Evolutionary conservation across 1,140 invertebrate genomes (phyloP).

Genomic region (Meloidogyne exigua): DNA sequence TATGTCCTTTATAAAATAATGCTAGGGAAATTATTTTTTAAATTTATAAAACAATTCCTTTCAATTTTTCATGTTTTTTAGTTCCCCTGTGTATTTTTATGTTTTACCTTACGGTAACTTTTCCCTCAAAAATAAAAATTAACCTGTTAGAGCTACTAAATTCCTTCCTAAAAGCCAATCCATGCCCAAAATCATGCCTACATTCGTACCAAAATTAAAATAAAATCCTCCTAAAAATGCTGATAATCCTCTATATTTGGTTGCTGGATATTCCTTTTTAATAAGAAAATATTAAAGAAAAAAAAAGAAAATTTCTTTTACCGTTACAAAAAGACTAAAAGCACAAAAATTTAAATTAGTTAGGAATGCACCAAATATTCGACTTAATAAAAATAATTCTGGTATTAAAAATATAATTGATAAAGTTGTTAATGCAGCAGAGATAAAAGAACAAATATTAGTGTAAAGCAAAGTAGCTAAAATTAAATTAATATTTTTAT

Average conservation of each 20-base stretch:
- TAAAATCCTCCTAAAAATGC: conserved; percentile 42
- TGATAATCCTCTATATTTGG: conserved; percentile 38
- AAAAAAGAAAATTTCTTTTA: background rate
- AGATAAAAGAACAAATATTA: conserved; percentile 31
- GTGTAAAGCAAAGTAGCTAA: conserved; percentile 39
- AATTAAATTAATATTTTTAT: no score
- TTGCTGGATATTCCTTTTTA: conserved; percentile 42
- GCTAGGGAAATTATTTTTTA: no score
- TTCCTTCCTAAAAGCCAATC: conserved; percentile 41
- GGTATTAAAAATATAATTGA: conserved; percentile 33
- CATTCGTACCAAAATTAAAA: conserved; percentile 31
- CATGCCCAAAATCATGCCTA: conserved; percentile 51
- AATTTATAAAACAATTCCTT: no score
- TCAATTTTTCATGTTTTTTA: no score
- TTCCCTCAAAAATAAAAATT: background rate
- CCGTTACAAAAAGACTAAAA: conserved; percentile 23
- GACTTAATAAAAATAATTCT: conserved; percentile 44
- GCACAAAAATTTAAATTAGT: conserved; percentile 46
- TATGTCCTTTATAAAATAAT: no score
- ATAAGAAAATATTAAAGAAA: conserved; percentile 28
- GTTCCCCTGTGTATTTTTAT: no score
- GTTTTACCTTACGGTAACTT: background rate
- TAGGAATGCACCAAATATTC: conserved; percentile 39
- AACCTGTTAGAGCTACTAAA: conserved; percentile 33
- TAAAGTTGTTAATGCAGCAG: conserved; percentile 8